A percentile compares a stretch with the other conserved stretches of the same genome.
Evolutionary conservation across 2,113 vertebrate genomes (phyloP).

Genomic region (Vicugna pacos): DNA sequence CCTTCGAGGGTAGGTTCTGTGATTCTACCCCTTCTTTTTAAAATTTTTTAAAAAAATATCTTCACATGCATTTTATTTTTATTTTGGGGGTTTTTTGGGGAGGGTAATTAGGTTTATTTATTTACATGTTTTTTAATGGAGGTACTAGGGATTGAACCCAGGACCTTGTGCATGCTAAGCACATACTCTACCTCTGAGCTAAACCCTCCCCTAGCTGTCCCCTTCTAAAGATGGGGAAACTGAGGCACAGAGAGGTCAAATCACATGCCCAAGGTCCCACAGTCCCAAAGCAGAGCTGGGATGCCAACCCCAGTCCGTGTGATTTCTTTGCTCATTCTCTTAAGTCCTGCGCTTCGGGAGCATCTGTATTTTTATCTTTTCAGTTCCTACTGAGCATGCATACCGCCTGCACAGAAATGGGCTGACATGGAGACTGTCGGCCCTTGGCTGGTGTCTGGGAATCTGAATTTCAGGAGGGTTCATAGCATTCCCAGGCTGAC

Average conservation of each 20-base stretch:
- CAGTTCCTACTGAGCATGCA: neutral
- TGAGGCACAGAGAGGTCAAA: neutral
- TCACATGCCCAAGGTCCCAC: rapidly evolving
- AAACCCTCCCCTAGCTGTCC: neutral
- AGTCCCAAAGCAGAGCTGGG: neutral
- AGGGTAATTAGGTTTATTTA: too few species aligned
- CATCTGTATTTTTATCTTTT: too few species aligned
- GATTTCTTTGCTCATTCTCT: neutral
- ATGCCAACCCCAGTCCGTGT: rapidly evolving
- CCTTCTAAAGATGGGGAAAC: neutral
- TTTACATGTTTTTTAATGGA: too few species aligned
- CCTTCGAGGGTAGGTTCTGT: neutral
- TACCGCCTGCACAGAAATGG: too few species aligned
- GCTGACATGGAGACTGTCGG: neutral
- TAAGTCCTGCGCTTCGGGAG: too few species aligned
- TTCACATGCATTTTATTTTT: too few species aligned
- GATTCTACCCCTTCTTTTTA: too few species aligned
- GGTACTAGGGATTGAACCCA: too few species aligned
- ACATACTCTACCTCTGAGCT: too few species aligned
- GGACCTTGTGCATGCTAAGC: too few species aligned
- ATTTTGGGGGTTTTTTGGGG: too few species aligned
- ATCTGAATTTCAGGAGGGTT: neutral
- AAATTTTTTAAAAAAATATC: too few species aligned
- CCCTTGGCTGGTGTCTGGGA: neutral
- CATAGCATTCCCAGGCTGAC: neutral